phyloP scores from a whole-genome alignment of 2,888 invertebrate genomes.

The Drosophila cognata region DNA sequence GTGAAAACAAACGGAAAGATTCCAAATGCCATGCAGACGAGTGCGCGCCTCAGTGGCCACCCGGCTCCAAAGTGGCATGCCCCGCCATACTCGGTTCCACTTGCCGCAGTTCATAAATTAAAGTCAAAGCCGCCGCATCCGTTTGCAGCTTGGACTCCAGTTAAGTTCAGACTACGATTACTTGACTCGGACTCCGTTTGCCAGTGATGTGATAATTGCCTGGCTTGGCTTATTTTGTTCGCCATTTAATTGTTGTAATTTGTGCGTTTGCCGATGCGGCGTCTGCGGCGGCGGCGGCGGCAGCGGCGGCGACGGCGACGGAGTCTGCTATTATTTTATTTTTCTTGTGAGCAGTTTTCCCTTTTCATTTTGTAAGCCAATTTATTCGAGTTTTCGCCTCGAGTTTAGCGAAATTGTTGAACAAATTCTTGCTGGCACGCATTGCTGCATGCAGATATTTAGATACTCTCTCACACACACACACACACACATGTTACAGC shows the following conservation, averaged over 20 bases:
- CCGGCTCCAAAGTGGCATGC: slow-evolving; percentile 26
- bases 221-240: slow-evolving; percentile 76
- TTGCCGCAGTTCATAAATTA: slow-evolving; percentile 76
- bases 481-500: neutral
- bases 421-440: slow-evolving; percentile 79
- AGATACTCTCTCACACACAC: slow-evolving; percentile 6
- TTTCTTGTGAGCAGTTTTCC: slow-evolving; percentile 59
- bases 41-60: slow-evolving; percentile 59
- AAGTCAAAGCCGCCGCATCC: slow-evolving; percentile 53
- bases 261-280: slow-evolving; percentile 59
- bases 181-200: slow-evolving; percentile 18
- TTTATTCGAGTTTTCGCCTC: slow-evolving; percentile 69
- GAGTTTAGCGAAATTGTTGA: slow-evolving; percentile 74
- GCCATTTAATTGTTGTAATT: slow-evolving; percentile 81
- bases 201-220: slow-evolving; percentile 76
- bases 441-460: slow-evolving; percentile 72
- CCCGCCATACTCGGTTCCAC: slow-evolving; percentile 37
- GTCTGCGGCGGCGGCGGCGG: slow-evolving; percentile 3
- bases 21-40: slow-evolving; percentile 46
- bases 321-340: slow-evolving; percentile 38
- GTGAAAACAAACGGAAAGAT: slow-evolving; percentile 56
- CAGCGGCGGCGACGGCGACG: slow-evolving; percentile 11
- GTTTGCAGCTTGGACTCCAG: slow-evolving; percentile 17
- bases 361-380: slow-evolving; percentile 66
- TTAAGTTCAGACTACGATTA: slow-evolving; percentile 11